Base-by-base conservation (phyloP, 2,113 vertebrate species). In the Pedetes capensis region DNA sequence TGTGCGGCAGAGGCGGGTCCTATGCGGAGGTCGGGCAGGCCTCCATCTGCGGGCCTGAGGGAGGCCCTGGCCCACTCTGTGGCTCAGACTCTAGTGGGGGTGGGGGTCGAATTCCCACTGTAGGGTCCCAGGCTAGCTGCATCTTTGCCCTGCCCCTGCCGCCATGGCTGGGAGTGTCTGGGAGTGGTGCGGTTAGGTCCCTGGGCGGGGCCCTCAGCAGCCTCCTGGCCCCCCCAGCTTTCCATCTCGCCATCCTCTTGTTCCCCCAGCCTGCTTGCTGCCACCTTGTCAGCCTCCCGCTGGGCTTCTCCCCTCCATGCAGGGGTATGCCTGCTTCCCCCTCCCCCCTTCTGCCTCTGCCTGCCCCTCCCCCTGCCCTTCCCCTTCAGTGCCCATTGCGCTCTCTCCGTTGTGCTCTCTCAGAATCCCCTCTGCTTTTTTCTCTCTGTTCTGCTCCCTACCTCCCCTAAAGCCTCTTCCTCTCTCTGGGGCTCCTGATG, bases 401-500 rank as follows among this genome's bases (percentile, higher is more conserved):
- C 32, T 39, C 72, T 89, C 63, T n/a, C n/a, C n/a, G n/a, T n/a
- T n/a, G n/a, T n/a, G n/a, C 53, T 74, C 32, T 39, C 72, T 89
- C 63, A 3, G 34, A 57, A 80, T 89, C 22, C 76, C 47, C 63
- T 97, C 90, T 96, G 92, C 63, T 75, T 42, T 23, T 22, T 44
- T 49, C 29, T 74, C 57, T 81, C 66, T 16, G 75, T 32, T 49
- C 49, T 74, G 80, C 16, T 55, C 18, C 25, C 39, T 44, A 23
- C 22, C 27, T 71, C 29, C 47, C 66, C 84, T 66, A 64, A 57
- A 57, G n/a, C 63, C 18, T 32, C 55, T 51, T 57, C 49, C 68
- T 82, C 51, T 75, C 53, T 63, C 25, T 32, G 37, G 49, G 59
- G 2, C 32, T 53, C 39, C 11, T 5, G 17, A 44, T 8, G 5